Conservation (phyloP, 2,888 invertebrate species). For the Drosophila macrospina region DNA sequence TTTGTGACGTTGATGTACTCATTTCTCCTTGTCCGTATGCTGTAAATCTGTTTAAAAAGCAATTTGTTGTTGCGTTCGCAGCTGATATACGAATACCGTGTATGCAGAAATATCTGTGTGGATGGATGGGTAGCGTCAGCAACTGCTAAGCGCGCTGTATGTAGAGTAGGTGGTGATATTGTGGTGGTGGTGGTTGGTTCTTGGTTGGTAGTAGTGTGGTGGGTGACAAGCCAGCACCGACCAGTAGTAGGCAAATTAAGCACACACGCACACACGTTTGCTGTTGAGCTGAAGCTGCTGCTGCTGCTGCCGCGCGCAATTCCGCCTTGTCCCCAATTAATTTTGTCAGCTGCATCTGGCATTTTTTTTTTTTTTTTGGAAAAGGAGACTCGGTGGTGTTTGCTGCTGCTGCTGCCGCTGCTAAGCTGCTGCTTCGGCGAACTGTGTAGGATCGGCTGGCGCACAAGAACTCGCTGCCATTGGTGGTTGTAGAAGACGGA, state of each 20-base stretch:
- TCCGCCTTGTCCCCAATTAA: constrained; percentile 76
- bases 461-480: constrained; percentile 57
- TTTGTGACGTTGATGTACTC: constrained; percentile 22
- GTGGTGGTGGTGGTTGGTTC: constrained; percentile 43
- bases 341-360: constrained; percentile 65
- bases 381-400: constrained; percentile 76
- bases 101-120: constrained; percentile 66
- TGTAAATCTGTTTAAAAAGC: constrained; percentile 76
- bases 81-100: constrained; percentile 81
- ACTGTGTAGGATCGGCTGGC: constrained; percentile 66
- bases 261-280: constrained; percentile 53
- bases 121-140: constrained; percentile 69
- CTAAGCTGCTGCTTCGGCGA: constrained; percentile 70
- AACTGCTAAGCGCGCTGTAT: constrained; percentile 75
- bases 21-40: constrained; percentile 28
- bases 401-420: constrained; percentile 73
- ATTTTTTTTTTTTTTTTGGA: constrained; percentile 44
- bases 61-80: constrained; percentile 76
- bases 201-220: constrained; percentile 24
- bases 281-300: constrained; percentile 73
- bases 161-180: constrained; percentile 69
- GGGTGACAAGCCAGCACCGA: constrained; percentile 17
- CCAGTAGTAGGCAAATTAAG: constrained; percentile 34
- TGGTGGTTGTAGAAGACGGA: constrained; percentile 65
- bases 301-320: constrained; percentile 76